Evolutionary conservation across 2,113 vertebrate species (phyloP).

Genomic region (Pyxicephalus adspersus): DNA sequence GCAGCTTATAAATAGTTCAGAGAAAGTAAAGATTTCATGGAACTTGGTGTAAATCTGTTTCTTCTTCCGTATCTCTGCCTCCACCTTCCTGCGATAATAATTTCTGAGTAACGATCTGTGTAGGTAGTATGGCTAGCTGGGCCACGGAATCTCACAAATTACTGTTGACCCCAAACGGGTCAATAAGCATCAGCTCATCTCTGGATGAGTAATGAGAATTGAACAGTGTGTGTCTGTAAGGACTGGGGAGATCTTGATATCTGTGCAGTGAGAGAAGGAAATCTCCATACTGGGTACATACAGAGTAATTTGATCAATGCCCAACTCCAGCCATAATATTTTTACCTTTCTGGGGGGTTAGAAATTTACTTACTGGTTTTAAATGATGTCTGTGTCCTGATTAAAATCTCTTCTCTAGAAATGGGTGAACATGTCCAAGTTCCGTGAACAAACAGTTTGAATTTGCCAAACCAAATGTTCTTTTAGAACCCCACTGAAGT

Average conservation of each 20-base stretch:
- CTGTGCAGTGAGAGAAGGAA: background rate
- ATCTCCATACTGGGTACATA: too few relatives aligned
- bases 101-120: background rate
- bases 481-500: too few relatives aligned
- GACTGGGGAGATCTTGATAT: background rate
- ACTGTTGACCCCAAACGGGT: conserved; percentile 24
- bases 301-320: too few relatives aligned
- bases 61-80: background rate
- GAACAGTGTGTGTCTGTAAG: background rate
- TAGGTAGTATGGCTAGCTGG: background rate
- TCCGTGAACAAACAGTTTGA: too few relatives aligned
- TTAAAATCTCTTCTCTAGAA: too few relatives aligned
- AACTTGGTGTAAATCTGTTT: background rate
- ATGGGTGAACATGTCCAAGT: too few relatives aligned
- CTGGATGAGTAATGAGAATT: background rate
- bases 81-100: background rate
- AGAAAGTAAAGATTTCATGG: conserved; percentile 7
- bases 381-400: too few relatives aligned
- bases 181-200: conserved; percentile 30
- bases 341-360: too few relatives aligned
- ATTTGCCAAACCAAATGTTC: too few relatives aligned
- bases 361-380: too few relatives aligned
- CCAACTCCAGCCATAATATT: too few relatives aligned
- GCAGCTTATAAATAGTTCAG: background rate
- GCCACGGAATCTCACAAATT: conserved; percentile 4